phyloP scores from a whole-genome alignment of 2,113 vertebrate genomes.

The Ciconia stormi region DNA sequence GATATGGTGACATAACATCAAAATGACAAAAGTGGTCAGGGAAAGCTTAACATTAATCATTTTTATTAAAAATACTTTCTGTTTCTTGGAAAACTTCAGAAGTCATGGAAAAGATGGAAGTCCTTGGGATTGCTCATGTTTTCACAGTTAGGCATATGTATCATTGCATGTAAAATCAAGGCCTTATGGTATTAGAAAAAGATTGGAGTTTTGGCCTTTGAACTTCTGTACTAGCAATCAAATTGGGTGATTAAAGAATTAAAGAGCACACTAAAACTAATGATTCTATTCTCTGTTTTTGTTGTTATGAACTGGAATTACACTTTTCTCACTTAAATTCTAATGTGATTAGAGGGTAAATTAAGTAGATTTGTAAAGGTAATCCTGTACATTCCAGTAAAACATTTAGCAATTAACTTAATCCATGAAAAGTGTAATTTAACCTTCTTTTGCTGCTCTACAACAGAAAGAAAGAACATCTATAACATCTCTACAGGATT shows the following conservation, averaged over 20 bases:
- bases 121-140: not conserved
- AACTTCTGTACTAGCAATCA: not conserved
- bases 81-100: not conserved
- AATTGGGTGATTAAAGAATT: not conserved
- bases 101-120: not conserved
- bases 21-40: not conserved
- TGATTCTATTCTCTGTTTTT: not conserved
- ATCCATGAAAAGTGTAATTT: not conserved
- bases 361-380: slow-evolving; percentile 49
- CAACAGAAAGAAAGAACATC: not conserved
- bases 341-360: slow-evolving; percentile 28
- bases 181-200: not conserved
- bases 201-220: not conserved
- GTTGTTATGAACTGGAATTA: slow-evolving; percentile 16
- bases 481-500: not conserved
- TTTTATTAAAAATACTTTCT: not conserved
- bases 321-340: slow-evolving; percentile 12
- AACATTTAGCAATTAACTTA: slow-evolving; percentile 40
- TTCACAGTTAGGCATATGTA: not conserved
- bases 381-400: slow-evolving; percentile 27
- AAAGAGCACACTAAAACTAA: not conserved
- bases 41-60: not conserved
- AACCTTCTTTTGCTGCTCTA: slow-evolving; percentile 1
- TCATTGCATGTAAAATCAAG: not conserved
- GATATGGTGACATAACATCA: not conserved